These are phyloP conservation scores for Hapalemur alaotrensis DNA, from an alignment of 2,797 vertebrate genomes.

Conservation along the genomic window DNA sequence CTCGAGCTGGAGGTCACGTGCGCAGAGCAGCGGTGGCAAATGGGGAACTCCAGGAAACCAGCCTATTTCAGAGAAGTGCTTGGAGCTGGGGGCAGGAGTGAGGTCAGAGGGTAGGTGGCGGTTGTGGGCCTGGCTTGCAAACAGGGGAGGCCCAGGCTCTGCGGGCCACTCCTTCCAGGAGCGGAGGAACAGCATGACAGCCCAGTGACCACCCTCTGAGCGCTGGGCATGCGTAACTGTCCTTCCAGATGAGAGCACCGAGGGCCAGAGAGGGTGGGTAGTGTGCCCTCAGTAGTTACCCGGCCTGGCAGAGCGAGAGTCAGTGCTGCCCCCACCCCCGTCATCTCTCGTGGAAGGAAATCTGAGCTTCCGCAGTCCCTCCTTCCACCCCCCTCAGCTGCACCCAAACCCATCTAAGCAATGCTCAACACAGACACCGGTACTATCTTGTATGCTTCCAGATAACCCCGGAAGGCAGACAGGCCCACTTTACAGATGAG, in stretches of 20 bases:
- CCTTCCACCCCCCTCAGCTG: not conserved
- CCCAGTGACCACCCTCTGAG: not conserved
- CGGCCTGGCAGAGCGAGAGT: not conserved
- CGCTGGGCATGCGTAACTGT: not conserved
- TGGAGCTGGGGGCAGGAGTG: not conserved
- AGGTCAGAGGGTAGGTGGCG: not conserved
- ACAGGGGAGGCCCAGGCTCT: not conserved
- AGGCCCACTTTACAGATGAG: not conserved
- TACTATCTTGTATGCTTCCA: not conserved
- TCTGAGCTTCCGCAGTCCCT: not conserved
- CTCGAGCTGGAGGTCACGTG: conserved; percentile 49
- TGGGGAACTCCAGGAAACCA: conserved; percentile 68
- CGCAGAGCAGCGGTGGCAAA: not conserved
- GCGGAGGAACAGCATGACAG: fast-evolving
- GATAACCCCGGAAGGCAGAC: not conserved
- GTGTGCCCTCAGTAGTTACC: not conserved
- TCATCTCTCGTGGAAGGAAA: conserved; percentile 6
- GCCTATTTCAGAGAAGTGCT: conserved; percentile 29
- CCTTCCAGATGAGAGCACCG: not conserved
- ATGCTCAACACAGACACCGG: not conserved
- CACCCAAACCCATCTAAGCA: not conserved
- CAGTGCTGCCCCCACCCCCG: not conserved
- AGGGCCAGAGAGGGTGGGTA: not conserved
- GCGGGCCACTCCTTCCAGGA: not conserved
- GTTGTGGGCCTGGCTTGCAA: not conserved